Percentiles rank a stretch among this genome's conserved stretches.
These are phyloP conservation scores for Coregonus suidteri DNA, from an alignment of 2,797 vertebrate genomes.

Conservation along the genomic window DNA sequence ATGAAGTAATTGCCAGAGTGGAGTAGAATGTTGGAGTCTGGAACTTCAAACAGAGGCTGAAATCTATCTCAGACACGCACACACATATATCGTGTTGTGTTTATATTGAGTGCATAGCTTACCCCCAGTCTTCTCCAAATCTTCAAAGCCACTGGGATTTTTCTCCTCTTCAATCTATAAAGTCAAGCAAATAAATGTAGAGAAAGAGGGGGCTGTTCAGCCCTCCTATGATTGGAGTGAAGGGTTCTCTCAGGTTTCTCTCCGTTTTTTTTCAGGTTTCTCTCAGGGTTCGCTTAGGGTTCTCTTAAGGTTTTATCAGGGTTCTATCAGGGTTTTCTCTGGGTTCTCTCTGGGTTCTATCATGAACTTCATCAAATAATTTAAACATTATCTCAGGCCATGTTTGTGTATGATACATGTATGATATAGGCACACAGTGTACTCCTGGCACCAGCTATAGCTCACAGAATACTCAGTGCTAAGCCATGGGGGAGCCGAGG, in stretches of 20 bases:
- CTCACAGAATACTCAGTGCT: conserved; percentile 7
- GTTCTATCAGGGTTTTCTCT: too few relatives aligned
- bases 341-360: too few relatives aligned
- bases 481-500: conserved; percentile 16
- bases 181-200: conserved; percentile 70
- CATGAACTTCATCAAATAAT: too few relatives aligned
- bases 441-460: conserved; percentile 11
- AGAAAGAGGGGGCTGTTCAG: conserved; percentile 58
- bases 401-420: neutral
- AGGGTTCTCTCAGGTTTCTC: too few relatives aligned
- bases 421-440: conserved; percentile 9
- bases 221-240: conserved; percentile 16
- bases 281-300: too few relatives aligned
- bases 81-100: conserved; percentile 59
- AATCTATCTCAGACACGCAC: conserved; percentile 36
- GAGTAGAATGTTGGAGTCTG: conserved; percentile 45
- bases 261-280: too few relatives aligned
- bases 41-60: conserved; percentile 74
- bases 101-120: conserved; percentile 65
- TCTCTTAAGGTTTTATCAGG: too few relatives aligned
- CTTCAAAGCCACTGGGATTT: conserved; percentile 74
- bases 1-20: conserved; percentile 78
- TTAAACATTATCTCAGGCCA: too few relatives aligned
- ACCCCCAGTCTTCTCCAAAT: conserved; percentile 73
- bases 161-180: conserved; percentile 65